These are phyloP conservation scores for Kradibia gibbosae DNA, from an alignment of 1,140 invertebrate species.

Conservation along the genomic window DNA sequence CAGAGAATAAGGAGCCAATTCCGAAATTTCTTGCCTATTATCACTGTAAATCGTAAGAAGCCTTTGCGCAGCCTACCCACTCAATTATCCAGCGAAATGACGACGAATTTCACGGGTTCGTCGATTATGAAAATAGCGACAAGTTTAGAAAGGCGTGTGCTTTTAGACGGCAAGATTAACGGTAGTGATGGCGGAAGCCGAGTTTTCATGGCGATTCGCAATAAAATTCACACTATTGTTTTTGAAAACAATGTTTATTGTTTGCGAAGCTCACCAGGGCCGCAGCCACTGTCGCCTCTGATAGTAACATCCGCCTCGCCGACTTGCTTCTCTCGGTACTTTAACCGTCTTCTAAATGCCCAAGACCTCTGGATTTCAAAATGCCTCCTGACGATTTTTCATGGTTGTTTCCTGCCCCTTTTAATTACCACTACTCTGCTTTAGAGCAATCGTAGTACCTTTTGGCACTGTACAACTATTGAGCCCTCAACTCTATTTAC, in stretches of 20 bases:
- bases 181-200: neutral
- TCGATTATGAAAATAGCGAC: neutral
- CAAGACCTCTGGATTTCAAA: conserved; percentile 26
- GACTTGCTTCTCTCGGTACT: neutral
- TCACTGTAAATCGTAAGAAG: neutral
- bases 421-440: neutral
- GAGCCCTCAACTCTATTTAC: no score
- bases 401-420: neutral
- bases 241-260: conserved; percentile 60
- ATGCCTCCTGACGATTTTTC: neutral
- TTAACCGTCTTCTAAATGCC: neutral
- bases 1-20: neutral
- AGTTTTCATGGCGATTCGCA: conserved; percentile 35
- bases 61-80: neutral
- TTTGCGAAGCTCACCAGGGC: conserved; percentile 43
- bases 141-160: neutral
- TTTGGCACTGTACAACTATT: no score
- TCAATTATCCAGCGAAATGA: neutral
- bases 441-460: neutral
- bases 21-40: neutral
- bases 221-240: conserved; percentile 60
- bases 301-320: conserved; percentile 20
- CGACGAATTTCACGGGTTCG: neutral
- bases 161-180: neutral
- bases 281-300: neutral